These are phyloP conservation scores for Meta bourneti DNA, from an alignment of 2,888 invertebrate genomes.

Conservation along the genomic window DNA sequence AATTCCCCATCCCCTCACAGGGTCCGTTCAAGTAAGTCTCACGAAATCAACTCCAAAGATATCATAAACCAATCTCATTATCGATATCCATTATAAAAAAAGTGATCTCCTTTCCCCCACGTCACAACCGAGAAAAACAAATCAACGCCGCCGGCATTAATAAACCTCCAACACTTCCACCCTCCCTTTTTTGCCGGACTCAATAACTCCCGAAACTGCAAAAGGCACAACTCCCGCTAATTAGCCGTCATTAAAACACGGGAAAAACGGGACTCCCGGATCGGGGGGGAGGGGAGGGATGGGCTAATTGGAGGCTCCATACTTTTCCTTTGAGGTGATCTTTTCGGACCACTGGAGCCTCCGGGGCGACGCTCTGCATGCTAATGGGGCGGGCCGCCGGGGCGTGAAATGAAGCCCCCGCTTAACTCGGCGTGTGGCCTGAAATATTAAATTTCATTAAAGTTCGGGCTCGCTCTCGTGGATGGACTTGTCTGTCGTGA, in stretches of 20 bases:
- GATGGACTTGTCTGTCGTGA: neutral
- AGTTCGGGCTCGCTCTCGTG: neutral
- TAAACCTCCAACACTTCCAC: too few species aligned
- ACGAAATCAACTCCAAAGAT: too few species aligned
- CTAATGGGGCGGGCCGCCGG: slow-evolving; percentile 18
- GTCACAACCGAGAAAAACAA: too few species aligned
- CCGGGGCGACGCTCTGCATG: slow-evolving; percentile 17
- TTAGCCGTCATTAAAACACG: neutral
- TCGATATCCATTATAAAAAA: too few species aligned
- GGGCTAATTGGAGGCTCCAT: neutral
- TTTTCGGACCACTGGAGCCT: slow-evolving; percentile 15
- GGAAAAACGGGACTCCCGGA: neutral
- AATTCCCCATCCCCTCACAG: too few species aligned
- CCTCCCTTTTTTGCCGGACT: too few species aligned
- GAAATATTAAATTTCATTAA: slow-evolving; percentile 72
- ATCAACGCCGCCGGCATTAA: too few species aligned
- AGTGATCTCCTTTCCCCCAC: too few species aligned
- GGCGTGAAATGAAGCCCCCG: slow-evolving; percentile 58
- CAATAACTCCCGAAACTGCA: too few species aligned
- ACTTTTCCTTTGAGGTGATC: slow-evolving; percentile 13
- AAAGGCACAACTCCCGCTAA: neutral
- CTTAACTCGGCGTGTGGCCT: slow-evolving; percentile 17
- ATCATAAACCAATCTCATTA: too few species aligned
- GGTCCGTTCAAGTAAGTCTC: too few species aligned
- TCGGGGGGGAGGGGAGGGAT: neutral